Percentiles rank a stretch among this genome's conserved stretches.
These are phyloP conservation scores for Cordylochernes scorpioides DNA, from an alignment of 2,888 invertebrate genomes.

Conservation along the genomic window DNA sequence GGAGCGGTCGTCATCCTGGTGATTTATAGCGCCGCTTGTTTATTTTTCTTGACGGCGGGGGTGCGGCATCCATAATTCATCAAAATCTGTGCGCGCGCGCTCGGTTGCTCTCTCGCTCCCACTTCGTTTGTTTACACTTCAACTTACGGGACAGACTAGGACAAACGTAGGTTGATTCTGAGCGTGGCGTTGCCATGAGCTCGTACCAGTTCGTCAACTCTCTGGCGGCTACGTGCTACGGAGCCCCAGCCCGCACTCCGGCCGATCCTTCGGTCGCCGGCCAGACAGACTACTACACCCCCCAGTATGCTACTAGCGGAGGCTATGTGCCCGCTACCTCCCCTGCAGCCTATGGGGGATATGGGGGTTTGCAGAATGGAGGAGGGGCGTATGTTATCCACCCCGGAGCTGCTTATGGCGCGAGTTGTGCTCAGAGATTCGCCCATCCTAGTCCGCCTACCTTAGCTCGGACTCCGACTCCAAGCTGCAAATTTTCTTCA, in stretches of 20 bases:
- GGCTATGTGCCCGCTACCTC: constrained; percentile 13
- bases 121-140: no score
- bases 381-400: constrained; percentile 11
- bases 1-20: no score
- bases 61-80: constrained; percentile 21
- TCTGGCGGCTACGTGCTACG: constrained; percentile 66
- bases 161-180: no score
- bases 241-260: constrained; percentile 21
- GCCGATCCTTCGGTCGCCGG: constrained; percentile 17
- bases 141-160: constrained; percentile 14
- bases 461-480: constrained; percentile 12
- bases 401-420: constrained; percentile 9
- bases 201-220: constrained; percentile 91
- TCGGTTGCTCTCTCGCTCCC: no score
- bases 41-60: no score
- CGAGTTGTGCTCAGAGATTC: constrained; percentile 12
- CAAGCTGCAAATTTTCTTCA: constrained; percentile 45
- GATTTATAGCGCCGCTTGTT: no score
- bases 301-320: constrained; percentile 15
- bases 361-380: constrained; percentile 16
- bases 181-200: no score
- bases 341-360: constrained; percentile 11
- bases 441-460: constrained; percentile 9
- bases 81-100: no score
- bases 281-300: constrained; percentile 17